Evolutionary conservation across 2,888 invertebrate genomes (phyloP), one percentile per base, ranked within the genome.

Genomic region (Platypus cylindrus): DNA sequence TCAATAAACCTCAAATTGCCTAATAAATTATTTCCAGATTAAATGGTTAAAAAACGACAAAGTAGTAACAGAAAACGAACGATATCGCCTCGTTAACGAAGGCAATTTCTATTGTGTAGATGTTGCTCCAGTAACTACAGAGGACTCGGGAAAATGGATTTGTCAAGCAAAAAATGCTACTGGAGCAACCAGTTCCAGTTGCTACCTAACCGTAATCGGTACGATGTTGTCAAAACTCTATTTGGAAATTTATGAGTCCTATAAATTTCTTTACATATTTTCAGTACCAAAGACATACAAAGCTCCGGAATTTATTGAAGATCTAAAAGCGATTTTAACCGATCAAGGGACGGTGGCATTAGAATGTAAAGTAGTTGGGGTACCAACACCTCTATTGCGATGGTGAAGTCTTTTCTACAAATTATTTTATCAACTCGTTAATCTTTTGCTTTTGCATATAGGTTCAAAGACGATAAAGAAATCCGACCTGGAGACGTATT

Each of bases 401-500:
- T 80, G 79, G 80, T 81, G 82, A 25, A 25, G 5, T 25, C 25
- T 25, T 12, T 25, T 5, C 12, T 4, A 25, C 25, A 8, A 25
- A 8, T 12, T n/a, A 5, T 25, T 11, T 12, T 5, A 25, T 11
- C 7, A 25, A 4, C 12, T 20, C 7, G 20, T 9, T 7, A 20
- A 9, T 11, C 7, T 25, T 5, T 25, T 11, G 11, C 12, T 13
- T 14, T 27, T 5, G 4, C n/a, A n/a, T 37, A 8, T 15, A 39
- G 39, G 39, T 43, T 43, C 31, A 38, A 43, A 32, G 89, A 87
- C 59, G 80, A 81, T 40, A 75, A 78, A 44, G 86, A 86, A 59
- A 89, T 89, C 45, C 82, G 81, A 58, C 86, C 89, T 1, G 89
- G 89, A 0, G 89, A 89, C 56, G 81, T 87, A 17, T 87, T 89